phyloP scores from a whole-genome alignment of 2,113 vertebrate genomes.

The Brachionichthys hirsutus region DNA sequence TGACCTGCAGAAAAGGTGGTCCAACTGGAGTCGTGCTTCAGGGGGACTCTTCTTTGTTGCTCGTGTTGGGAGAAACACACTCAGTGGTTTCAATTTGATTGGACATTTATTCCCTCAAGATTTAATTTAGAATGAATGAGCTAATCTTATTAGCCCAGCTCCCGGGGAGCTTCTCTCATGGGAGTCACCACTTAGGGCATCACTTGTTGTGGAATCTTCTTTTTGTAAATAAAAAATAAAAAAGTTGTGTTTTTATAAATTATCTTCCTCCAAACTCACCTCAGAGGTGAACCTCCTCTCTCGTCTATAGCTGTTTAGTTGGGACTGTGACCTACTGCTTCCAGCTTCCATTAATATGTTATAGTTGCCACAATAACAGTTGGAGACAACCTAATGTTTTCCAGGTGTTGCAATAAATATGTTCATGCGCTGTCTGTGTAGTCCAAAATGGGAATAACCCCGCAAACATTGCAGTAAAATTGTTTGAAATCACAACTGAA shows the following conservation, averaged over 20 bases:
- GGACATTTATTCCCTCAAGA: slow-evolving; percentile 63
- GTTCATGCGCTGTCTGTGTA: no score
- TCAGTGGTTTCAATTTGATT: slow-evolving; percentile 67
- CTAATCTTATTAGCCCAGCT: slow-evolving; percentile 65
- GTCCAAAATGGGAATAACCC: slow-evolving; percentile 28
- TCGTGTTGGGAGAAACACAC: slow-evolving; percentile 52
- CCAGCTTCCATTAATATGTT: slow-evolving; percentile 8
- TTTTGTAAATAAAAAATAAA: slow-evolving; percentile 19
- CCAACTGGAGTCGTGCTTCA: slow-evolving; percentile 31
- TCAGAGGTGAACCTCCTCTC: slow-evolving; percentile 17
- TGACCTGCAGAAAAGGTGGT: slow-evolving; percentile 26
- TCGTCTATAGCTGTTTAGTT: slow-evolving; percentile 14
- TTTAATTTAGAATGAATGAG: slow-evolving; percentile 69
- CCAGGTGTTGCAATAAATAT: no score
- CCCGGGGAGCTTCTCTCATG: slow-evolving; percentile 49
- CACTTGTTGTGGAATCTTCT: slow-evolving; percentile 61
- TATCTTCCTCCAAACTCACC: slow-evolving; percentile 38
- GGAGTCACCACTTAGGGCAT: slow-evolving; percentile 56
- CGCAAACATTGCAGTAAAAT: slow-evolving; percentile 17
- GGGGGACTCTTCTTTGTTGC: slow-evolving; percentile 31
- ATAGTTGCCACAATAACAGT: background rate
- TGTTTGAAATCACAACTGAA: slow-evolving; percentile 39
- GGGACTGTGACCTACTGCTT: slow-evolving; percentile 4
- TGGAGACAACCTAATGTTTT: no score
- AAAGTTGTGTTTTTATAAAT: slow-evolving; percentile 38